Conservation (phyloP, 2,797 vertebrate genomes). For the Diceros bicornis region DNA sequence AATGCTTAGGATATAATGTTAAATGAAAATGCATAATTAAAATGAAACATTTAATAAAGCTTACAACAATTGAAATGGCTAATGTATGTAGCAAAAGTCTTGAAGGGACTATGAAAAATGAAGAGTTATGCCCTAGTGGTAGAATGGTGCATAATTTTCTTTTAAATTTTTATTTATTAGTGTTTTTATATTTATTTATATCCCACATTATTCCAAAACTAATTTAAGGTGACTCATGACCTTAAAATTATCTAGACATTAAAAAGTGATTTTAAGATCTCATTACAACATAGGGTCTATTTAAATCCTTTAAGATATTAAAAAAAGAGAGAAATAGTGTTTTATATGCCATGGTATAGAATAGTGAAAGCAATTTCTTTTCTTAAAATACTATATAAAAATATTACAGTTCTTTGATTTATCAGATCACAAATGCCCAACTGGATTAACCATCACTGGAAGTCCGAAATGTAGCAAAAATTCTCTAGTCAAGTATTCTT, state of each 20-base stretch:
- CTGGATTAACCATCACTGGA: background rate
- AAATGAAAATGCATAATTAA: background rate
- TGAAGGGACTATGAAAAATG: background rate
- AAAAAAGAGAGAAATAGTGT: background rate
- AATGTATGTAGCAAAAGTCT: background rate
- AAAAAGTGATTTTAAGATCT: slow-evolving; percentile 5
- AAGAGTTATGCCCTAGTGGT: background rate
- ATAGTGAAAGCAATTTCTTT: background rate
- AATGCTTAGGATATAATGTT: background rate
- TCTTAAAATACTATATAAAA: background rate
- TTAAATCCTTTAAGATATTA: background rate
- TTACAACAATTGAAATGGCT: background rate
- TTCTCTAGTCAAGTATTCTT: background rate
- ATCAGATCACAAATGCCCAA: background rate
- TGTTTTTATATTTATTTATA: background rate
- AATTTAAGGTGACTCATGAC: background rate
- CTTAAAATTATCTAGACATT: background rate
- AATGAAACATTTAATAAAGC: background rate
- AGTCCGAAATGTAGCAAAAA: background rate
- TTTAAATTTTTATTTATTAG: background rate
- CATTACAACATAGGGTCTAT: background rate
- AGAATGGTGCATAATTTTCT: background rate
- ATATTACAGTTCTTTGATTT: background rate
- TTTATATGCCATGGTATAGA: background rate
- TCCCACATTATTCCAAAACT: background rate